phyloP scores from a whole-genome alignment of 2,888 invertebrate species.

The Crocallis elinguaria region DNA sequence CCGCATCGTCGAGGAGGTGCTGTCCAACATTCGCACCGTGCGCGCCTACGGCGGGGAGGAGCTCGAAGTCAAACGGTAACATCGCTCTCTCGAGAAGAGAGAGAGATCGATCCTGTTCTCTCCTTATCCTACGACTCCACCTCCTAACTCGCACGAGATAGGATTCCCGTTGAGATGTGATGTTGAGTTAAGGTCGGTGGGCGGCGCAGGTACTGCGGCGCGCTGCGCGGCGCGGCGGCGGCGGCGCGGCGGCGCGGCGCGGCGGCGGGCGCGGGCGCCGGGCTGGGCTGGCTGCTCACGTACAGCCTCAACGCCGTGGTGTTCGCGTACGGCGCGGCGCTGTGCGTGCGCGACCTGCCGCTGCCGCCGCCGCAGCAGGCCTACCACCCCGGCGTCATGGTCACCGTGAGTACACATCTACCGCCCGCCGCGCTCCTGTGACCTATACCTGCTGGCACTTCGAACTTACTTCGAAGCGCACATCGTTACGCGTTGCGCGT shows the following conservation, averaged over 20 bases:
- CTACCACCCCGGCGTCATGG: slow-evolving; percentile 88
- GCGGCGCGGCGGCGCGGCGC: slow-evolving; percentile 86
- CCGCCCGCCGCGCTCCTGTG: too few species aligned
- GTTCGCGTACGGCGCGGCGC: slow-evolving; percentile 90
- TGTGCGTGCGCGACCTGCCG: slow-evolving; percentile 87
- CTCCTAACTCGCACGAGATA: too few species aligned
- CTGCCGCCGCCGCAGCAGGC: slow-evolving; percentile 81
- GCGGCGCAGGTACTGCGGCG: slow-evolving; percentile 71
- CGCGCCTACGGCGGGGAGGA: slow-evolving; percentile 85
- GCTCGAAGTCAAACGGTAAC: slow-evolving; percentile 83
- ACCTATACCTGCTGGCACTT: too few species aligned
- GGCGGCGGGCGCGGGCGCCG: slow-evolving; percentile 88
- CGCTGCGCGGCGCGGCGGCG: slow-evolving; percentile 81
- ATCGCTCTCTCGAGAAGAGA: not conserved
- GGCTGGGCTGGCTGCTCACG: slow-evolving; percentile 90
- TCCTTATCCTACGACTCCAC: too few species aligned
- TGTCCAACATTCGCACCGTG: slow-evolving; percentile 84
- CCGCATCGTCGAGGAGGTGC: slow-evolving; percentile 89
- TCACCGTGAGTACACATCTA: slow-evolving; percentile 88
- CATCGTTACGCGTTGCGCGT: too few species aligned
- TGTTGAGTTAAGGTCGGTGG: too few species aligned
- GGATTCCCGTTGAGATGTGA: too few species aligned
- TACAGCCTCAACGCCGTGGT: slow-evolving; percentile 90
- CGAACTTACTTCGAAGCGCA: too few species aligned
- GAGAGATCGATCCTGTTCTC: too few species aligned